Percentiles rank a stretch among this genome's conserved stretches.
Conservation (phyloP, 2,113 vertebrate genomes). For the Oncorhynchus nerka region DNA sequence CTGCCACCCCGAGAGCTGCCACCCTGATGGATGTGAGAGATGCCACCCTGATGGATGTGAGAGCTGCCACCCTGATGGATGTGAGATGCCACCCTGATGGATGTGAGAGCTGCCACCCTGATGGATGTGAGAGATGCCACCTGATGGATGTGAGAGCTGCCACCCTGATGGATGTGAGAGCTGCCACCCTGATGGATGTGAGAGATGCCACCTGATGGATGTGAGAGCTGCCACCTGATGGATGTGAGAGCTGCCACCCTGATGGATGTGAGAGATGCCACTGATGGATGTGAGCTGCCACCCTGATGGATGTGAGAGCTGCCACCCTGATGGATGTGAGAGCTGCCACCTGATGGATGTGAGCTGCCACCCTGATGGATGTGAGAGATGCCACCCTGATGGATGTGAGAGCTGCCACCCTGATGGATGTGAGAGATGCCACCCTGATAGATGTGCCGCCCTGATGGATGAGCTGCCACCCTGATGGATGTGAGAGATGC, state of each 20-base stretch:
- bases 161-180: too few species aligned
- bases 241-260: constrained; percentile 7
- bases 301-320: neutral
- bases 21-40: too few species aligned
- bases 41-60: constrained; percentile 1
- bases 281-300: neutral
- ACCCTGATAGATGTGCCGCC: too few species aligned
- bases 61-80: neutral
- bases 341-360: too few species aligned
- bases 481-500: neutral
- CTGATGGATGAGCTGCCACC: too few species aligned
- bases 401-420: neutral
- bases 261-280: too few species aligned
- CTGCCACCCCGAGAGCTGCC: too few species aligned
- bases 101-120: too few species aligned
- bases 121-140: too few species aligned
- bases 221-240: neutral
- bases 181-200: neutral
- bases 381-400: neutral
- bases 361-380: too few species aligned
- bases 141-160: too few species aligned
- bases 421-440: neutral
- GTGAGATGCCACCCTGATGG: neutral
- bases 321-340: neutral
- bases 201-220: neutral